Conservation (phyloP, 2,113 vertebrate species). For the Leucopsar rothschildi region DNA sequence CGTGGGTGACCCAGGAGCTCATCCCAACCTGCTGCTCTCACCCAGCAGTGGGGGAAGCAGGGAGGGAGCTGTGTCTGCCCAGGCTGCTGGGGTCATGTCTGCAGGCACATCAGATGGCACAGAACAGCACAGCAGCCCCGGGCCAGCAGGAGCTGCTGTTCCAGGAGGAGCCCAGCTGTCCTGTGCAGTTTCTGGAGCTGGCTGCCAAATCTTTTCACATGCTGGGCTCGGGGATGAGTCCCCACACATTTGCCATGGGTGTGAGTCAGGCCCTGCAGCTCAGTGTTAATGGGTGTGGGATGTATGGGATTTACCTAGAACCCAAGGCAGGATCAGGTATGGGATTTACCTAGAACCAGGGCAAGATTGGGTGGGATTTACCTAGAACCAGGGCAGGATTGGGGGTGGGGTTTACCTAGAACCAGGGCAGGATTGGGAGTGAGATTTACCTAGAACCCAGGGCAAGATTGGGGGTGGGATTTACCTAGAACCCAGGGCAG, state of each 20-base stretch:
- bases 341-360: too few relatives aligned
- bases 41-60: not conserved
- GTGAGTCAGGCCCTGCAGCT: not conserved
- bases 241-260: not conserved
- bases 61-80: not conserved
- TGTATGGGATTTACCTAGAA: not conserved
- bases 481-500: not conserved
- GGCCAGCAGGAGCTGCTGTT: not conserved
- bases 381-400: constrained; percentile 71
- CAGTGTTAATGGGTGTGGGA: not conserved
- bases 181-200: not conserved
- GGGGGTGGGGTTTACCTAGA: not conserved
- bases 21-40: not conserved
- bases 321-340: not conserved
- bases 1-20: not conserved
- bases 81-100: not conserved
- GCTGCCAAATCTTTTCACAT: not conserved
- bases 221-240: not conserved
- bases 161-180: constrained; percentile 41
- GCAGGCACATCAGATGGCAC: not conserved
- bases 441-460: constrained; percentile 73
- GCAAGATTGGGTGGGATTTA: constrained; percentile 56
- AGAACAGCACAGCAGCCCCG: not conserved
- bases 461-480: constrained; percentile 72
- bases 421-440: constrained; percentile 83